A percentile compares a stretch with the other conserved stretches of the same genome.
Conservation (phyloP, 2,888 invertebrate genomes). For the Diarsia mendica region DNA sequence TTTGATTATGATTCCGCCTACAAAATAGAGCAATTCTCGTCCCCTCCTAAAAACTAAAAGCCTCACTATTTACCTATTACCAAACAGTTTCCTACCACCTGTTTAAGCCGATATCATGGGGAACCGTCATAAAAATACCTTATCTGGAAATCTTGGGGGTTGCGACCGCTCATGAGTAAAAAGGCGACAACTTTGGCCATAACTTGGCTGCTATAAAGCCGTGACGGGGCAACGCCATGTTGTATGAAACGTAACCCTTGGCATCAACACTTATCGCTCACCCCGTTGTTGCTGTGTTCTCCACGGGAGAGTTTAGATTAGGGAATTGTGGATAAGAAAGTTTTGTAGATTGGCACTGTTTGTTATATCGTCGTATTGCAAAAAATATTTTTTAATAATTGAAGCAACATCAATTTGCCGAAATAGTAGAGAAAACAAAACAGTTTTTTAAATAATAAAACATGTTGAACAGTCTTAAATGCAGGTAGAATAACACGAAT, state of each 20-base stretch:
- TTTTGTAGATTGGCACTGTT: background rate
- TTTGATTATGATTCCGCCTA: background rate
- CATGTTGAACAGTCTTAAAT: no score
- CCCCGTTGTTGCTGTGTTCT: slow-evolving; percentile 61
- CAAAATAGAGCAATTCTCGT: background rate
- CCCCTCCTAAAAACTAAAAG: background rate
- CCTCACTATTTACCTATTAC: background rate
- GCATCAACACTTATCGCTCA: slow-evolving; percentile 70
- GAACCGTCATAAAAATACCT: slow-evolving; percentile 38
- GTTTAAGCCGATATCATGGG: slow-evolving; percentile 26
- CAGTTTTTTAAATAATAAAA: no score
- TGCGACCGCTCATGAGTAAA: slow-evolving; percentile 37
- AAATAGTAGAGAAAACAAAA: no score
- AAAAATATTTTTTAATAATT: no score
- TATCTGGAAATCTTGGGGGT: slow-evolving; percentile 52
- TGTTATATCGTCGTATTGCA: no score
- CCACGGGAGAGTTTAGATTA: slow-evolving; percentile 39
- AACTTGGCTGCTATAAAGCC: slow-evolving; percentile 66
- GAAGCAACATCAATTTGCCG: no score
- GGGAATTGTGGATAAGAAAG: slow-evolving; percentile 46
- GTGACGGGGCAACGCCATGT: slow-evolving; percentile 65
- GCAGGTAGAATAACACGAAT: no score
- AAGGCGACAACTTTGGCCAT: slow-evolving; percentile 63
- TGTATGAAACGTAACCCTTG: slow-evolving; percentile 67
- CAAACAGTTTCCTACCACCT: background rate